phyloP scores from a whole-genome alignment of 2,888 invertebrate species.

The Ophonus ardosiacus region DNA sequence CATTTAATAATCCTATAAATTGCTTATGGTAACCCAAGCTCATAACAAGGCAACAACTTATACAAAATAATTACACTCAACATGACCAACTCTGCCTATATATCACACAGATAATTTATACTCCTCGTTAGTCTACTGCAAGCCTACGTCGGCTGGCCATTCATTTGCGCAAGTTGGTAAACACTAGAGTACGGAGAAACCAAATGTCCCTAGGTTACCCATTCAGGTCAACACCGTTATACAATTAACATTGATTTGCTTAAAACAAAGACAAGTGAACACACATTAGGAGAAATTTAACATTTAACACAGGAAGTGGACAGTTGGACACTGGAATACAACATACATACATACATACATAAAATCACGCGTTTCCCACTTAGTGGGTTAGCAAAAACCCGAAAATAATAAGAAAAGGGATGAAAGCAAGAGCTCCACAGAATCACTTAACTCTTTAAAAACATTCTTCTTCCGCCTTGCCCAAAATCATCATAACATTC shows the following conservation, averaged over 20 bases:
- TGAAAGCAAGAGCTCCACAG: no score
- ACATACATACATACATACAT: no score
- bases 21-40: background rate
- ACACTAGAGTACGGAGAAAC: slow-evolving; percentile 36
- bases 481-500: no score
- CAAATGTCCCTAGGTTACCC: slow-evolving; percentile 49
- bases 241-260: slow-evolving; percentile 56
- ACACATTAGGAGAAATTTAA: slow-evolving; percentile 28
- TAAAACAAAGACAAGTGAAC: slow-evolving; percentile 43
- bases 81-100: background rate
- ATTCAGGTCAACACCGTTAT: slow-evolving; percentile 60
- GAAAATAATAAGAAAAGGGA: no score
- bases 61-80: slow-evolving; percentile 35
- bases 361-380: no score
- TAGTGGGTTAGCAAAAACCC: no score
- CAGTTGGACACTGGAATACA: background rate
- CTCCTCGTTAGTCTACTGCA: slow-evolving; percentile 21
- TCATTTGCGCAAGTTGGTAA: slow-evolving; percentile 34
- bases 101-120: slow-evolving; percentile 39
- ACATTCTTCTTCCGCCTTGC: no score
- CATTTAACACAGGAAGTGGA: slow-evolving; percentile 5
- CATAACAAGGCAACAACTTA: slow-evolving; percentile 42
- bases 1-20: slow-evolving; percentile 6
- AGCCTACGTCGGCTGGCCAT: slow-evolving; percentile 13
- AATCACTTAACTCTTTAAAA: no score